Percentiles rank a stretch among this genome's conserved stretches.
Evolutionary conservation across 2,113 vertebrate genomes (phyloP).

Genomic region (Petrocephalus zakoni): DNA sequence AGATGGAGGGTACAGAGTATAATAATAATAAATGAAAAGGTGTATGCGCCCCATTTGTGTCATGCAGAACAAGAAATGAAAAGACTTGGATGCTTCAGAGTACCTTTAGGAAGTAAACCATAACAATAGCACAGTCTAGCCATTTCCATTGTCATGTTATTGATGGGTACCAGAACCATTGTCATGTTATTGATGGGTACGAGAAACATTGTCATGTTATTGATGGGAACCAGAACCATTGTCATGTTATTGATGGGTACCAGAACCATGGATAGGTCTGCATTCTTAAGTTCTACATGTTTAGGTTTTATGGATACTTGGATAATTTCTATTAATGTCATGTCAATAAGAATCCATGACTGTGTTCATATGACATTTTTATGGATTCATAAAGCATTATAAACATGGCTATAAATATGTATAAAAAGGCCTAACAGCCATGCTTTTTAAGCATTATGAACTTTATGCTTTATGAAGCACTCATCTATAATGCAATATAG

Average conservation of each 20-base stretch:
- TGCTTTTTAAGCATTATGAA: neutral
- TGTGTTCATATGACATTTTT: neutral
- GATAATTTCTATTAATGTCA: neutral
- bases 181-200: too few relatives aligned
- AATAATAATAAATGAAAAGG: neutral
- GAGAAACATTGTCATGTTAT: neutral
- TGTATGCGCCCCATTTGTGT: too few relatives aligned
- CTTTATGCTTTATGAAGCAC: neutral
- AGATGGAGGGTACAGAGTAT: neutral
- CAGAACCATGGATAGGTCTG: neutral
- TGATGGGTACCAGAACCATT: neutral
- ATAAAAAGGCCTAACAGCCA: neutral
- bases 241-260: neutral
- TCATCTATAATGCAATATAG: neutral
- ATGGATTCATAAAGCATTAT: neutral
- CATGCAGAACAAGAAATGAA: neutral
- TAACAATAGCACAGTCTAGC: neutral
- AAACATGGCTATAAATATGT: neutral
- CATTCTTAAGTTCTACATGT: neutral
- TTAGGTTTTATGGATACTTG: neutral
- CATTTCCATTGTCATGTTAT: neutral
- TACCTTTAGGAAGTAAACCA: neutral
- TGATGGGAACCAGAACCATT: neutral
- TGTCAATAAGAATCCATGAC: neutral
- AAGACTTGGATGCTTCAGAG: neutral